Base-by-base conservation (phyloP, 1,140 invertebrate genomes). In the Lepeophtheirus salmonis region DNA sequence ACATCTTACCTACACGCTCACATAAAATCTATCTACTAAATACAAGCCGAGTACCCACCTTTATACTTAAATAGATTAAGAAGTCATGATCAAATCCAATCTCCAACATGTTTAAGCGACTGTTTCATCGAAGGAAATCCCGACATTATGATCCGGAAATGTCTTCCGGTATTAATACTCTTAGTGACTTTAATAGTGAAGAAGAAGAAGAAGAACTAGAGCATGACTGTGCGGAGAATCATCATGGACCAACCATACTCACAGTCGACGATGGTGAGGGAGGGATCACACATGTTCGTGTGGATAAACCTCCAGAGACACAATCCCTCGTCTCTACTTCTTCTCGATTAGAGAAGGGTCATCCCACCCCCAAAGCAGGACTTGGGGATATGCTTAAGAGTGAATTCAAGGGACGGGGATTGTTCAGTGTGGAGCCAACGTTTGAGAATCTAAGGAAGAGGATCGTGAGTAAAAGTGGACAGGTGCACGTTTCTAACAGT, bases 261-360 rank as follows among this genome's bases (percentile, higher is more conserved):
- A 56, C 55, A 3, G 55, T 56, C 1, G 55, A 56, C n/a, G 55
- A 56, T 24, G 55, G 55, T n/a, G 18, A 26, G 25, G 55, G 55
- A 4, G 55, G 55, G 3, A 56, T 56, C 24, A 56, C 23, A 26
- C 55, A 56, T 23, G 26, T 56, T n/a, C 17, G 23, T 16, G 55
- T 56, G 2, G 18, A 14, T 20, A 18, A 20, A n/a, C 52, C 52
- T 3, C 52, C 52, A 6, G 52, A 50, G 49, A 2, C 49, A 17
- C 49, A 50, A 50, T 50, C 49, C 49, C 16, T 17, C 3, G 49
- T n/a, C 12, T 20, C 20, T 3, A 12, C 49, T 20, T 3, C 49
- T 20, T 50, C 49, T 3, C 3, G 49, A 17, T n/a, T 2, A 17
- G 49, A 10, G 2, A 50, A n/a, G 2, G 49, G 20, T 2, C 49